Evolutionary conservation across 2,797 vertebrate genomes (phyloP).

Genomic region (Chelidonichthys spinosus): DNA sequence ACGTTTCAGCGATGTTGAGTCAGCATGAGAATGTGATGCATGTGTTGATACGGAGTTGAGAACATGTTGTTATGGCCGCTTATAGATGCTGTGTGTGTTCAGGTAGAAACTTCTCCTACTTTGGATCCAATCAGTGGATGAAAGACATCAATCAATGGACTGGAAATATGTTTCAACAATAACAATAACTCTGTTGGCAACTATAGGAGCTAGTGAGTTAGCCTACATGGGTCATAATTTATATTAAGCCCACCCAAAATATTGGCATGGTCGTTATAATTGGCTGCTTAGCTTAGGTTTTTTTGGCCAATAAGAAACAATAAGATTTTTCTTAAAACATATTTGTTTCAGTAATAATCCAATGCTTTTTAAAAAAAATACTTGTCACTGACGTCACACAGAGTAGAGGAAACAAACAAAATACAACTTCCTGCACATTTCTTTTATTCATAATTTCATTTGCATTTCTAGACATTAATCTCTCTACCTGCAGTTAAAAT

Average conservation of each 20-base stretch:
- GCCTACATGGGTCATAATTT: too few species aligned
- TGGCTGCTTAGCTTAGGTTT: not conserved
- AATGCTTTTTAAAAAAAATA: too few species aligned
- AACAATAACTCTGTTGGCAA: not conserved
- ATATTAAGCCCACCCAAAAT: not conserved
- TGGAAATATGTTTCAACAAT: not conserved
- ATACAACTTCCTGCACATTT: constrained; percentile 19
- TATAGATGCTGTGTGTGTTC: constrained; percentile 6
- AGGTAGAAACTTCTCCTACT: constrained; percentile 5
- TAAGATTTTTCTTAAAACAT: too few species aligned
- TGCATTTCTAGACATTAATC: constrained; percentile 1
- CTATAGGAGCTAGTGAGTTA: not conserved
- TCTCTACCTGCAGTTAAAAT: not conserved
- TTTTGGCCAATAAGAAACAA: not conserved
- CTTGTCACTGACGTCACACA: too few species aligned
- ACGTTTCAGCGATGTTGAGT: constrained; percentile 76
- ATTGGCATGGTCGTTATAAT: not conserved
- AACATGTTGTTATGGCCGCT: constrained; percentile 32
- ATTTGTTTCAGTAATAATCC: too few species aligned
- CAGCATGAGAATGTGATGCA: constrained; percentile 74
- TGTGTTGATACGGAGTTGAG: constrained; percentile 64
- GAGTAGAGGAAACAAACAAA: constrained; percentile 16
- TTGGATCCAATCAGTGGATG: not conserved
- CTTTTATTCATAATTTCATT: constrained; percentile 10
- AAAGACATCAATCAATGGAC: not conserved